Percentiles rank a stretch among this genome's conserved stretches.
phyloP scores from a whole-genome alignment of 2,797 vertebrate genomes.

The Mormyrus hasselquistii region DNA sequence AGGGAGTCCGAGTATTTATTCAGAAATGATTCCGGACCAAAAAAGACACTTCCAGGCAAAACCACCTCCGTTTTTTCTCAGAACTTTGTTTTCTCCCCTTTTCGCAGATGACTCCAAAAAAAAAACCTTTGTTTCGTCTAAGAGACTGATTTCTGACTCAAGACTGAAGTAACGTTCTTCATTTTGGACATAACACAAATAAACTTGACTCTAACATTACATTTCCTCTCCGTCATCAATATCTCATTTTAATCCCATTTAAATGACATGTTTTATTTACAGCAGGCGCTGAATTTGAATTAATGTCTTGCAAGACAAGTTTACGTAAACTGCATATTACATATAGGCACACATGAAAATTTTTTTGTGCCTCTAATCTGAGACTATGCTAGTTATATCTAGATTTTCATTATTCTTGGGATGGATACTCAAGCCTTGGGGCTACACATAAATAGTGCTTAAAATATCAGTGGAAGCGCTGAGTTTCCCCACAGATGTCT shows the following conservation, averaged over 20 bases:
- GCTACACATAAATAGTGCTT: conserved; percentile 22
- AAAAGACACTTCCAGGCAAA: background rate
- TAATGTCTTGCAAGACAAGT: conserved; percentile 25
- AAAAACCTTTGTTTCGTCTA: background rate
- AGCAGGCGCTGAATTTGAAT: conserved; percentile 55
- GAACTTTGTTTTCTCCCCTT: background rate
- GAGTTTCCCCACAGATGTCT: conserved; percentile 19
- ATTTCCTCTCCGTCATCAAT: conserved; percentile 22
- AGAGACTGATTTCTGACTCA: background rate
- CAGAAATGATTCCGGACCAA: background rate
- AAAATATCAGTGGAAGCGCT: background rate
- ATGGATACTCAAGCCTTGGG: conserved; percentile 23
- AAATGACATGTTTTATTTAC: conserved; percentile 49
- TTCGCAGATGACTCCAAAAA: background rate
- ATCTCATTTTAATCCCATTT: conserved; percentile 18
- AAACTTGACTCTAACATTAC: conserved; percentile 10
- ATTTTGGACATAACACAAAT: conserved; percentile 16
- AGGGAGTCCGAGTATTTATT: background rate
- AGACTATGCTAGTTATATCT: conserved; percentile 41
- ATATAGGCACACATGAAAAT: conserved; percentile 35
- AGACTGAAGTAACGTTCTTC: background rate
- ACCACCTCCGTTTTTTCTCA: background rate
- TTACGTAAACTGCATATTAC: conserved; percentile 34
- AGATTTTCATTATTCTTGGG: conserved; percentile 35
- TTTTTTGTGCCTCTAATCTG: conserved; percentile 38